Evolutionary conservation across 2,113 vertebrate genomes (phyloP), one percentile per base, ranked within the genome.

Genomic region (Mustelus asterias): DNA sequence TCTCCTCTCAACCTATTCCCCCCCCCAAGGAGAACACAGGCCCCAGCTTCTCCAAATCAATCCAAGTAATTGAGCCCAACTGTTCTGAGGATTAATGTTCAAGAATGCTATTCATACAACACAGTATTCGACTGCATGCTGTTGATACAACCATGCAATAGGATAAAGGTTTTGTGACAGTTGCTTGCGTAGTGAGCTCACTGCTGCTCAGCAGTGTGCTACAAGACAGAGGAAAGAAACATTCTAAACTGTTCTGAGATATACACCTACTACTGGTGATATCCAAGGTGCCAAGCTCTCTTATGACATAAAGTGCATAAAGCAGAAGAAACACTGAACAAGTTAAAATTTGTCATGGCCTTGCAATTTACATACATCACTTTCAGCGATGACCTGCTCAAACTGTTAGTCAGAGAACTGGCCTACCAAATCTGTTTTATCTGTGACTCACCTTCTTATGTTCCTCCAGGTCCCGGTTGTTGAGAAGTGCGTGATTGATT

Each of bases 401-500:
- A 54, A 65, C 70, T 41, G 14, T 54, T 72, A 22, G 54, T 65
- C 80, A n/a, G 80, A 80, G 20, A 22, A 29, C 20, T 26, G 8
- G 16, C 26, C 95, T 72, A n/a, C 10, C 80, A 80, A 11, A 85
- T n/a, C n/a, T n/a, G 14, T 20, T 33, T 37, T 0, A 48, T 92
- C 54, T 60, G 48, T 54, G 22, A 44, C 44, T 96, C 97, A 99
- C 99, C 98, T 99, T 99, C 96, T 97, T 98, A 96, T 96, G 98
- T 95, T 99, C 98, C 96, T 99, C 98, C 97, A 99, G 97, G 96
- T 99, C 99, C 97, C 98, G 98, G 26, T 98, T 98, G 97, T 99
- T 99, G 96, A 99, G 98, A 96, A 99, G 98, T 0, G 99, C 99
- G 0, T 99, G 99, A 97, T 99, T 99, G 97, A 99, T 99, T 96